Evolutionary conservation across 1,140 invertebrate genomes (phyloP), one percentile per base, ranked within the genome.

Genomic region (Aphaenogaster ashmeadi): DNA sequence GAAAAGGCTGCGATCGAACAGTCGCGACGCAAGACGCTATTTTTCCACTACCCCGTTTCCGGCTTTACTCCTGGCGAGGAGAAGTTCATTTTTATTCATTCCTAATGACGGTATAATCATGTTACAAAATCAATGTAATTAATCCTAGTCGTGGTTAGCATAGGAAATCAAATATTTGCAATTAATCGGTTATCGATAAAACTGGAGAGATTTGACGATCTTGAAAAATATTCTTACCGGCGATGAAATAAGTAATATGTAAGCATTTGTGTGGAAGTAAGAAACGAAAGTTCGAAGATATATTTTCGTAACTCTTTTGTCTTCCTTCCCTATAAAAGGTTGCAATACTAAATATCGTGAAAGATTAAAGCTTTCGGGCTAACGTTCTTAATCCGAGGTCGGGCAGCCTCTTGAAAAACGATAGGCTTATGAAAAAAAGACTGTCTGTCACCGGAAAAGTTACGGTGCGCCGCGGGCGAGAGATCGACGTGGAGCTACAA

Each of bases 1-100:
- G 56, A 60, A 84, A 38, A 60, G 69, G 13, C 38, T 38, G 64
- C 54, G 41, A 84, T 74, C 69, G 67, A 74, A 83, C 69, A 74
- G 41, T 33, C 41, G 13, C 38, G 4, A 33, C 18, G 41, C 60
- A 74, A 83, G 58, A 85, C 41, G n/a, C 18, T 18, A 13, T 62
- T 27, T 58, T 33, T 13, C 5, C 21, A 4, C 50, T 1, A 18
- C 11, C 21, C 3, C 21, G 3, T 64, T 27, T 18, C 2, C n/a
- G 33, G 9, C 44, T 54, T 66, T 33, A 36, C 60, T 18, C 7
- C 41, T 36, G 13, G 13, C 3, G 13, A 52, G 27, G 1, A 11
- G 1, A 18, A 56, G 2, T 15, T 44, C 3, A 21, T n/a, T 44
- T 58, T 41, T 9, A 9, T 27, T 21, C 2, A 1, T 74, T 71